Evolutionary conservation across 2,797 vertebrate genomes (phyloP).

Genomic region (Coregonus suidteri): DNA sequence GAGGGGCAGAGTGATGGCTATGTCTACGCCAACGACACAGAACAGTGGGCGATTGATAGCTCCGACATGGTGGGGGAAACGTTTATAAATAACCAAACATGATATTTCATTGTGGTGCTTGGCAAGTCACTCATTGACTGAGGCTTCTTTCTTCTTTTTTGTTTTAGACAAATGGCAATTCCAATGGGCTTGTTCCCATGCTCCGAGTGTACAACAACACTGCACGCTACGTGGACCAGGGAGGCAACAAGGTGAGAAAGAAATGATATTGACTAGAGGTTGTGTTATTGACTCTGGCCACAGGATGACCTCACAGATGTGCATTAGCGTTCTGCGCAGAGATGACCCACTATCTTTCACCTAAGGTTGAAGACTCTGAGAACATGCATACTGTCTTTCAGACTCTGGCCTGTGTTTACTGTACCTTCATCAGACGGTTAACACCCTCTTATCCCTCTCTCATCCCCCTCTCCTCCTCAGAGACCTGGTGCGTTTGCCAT

Average conservation of each 20-base stretch:
- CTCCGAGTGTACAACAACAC: slow-evolving; percentile 98
- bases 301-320: slow-evolving; percentile 3
- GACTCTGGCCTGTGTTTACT: background rate
- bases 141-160: slow-evolving; percentile 37
- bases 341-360: slow-evolving; percentile 10
- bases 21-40: slow-evolving; percentile 53
- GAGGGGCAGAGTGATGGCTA: slow-evolving; percentile 42
- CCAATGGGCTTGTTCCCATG: slow-evolving; percentile 97
- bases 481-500: slow-evolving; percentile 97
- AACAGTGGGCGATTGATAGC: slow-evolving; percentile 43
- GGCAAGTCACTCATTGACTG: background rate
- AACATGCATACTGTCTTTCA: background rate
- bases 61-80: slow-evolving; percentile 17
- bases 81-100: background rate
- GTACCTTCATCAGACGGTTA: background rate
- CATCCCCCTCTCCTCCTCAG: slow-evolving; percentile 49
- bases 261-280: background rate
- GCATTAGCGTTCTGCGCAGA: background rate
- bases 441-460: background rate
- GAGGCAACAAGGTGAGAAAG: slow-evolving; percentile 89
- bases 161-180: slow-evolving; percentile 91
- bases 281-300: background rate
- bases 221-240: slow-evolving; percentile 95
- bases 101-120: background rate
- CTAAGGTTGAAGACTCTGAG: slow-evolving; percentile 13